A percentile compares a stretch with the other conserved stretches of the same genome.
phyloP scores from a whole-genome alignment of 2,113 vertebrate species.

The Geothlypis trichas region DNA sequence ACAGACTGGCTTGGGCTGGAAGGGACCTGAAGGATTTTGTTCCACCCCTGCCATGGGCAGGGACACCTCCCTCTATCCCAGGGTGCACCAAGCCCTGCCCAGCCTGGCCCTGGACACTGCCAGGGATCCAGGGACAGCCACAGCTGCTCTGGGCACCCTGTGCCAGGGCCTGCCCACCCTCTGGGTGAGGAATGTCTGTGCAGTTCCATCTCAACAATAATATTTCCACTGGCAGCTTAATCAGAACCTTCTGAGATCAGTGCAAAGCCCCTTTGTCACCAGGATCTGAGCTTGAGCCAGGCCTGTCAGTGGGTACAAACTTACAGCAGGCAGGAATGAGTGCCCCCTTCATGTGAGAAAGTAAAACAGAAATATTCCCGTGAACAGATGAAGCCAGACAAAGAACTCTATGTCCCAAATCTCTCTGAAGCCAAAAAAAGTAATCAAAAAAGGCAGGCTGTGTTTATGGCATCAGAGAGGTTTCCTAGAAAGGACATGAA shows the following conservation, averaged over 20 bases:
- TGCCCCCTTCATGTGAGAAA: neutral
- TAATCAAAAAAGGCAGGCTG: neutral
- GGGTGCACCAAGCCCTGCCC: accelerated
- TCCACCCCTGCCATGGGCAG: too few relatives aligned
- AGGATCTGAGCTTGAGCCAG: neutral
- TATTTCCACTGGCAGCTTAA: neutral
- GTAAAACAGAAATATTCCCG: neutral
- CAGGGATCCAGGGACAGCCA: neutral
- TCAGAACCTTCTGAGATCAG: neutral
- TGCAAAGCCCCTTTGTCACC: neutral
- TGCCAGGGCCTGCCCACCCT: neutral
- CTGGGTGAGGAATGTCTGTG: too few relatives aligned
- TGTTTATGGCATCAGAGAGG: neutral
- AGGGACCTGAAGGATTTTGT: neutral
- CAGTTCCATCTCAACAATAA: neutral
- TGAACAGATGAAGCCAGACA: neutral
- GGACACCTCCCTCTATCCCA: neutral
- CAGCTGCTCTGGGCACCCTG: neutral
- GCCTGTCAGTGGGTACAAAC: neutral
- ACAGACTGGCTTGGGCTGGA: neutral
- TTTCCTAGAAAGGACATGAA: neutral
- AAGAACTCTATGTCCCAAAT: neutral
- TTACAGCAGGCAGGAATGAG: neutral
- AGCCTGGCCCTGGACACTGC: accelerated
- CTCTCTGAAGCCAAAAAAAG: neutral